Conservation (phyloP, 2,797 vertebrate species). For the Acipenser transmontanus region DNA sequence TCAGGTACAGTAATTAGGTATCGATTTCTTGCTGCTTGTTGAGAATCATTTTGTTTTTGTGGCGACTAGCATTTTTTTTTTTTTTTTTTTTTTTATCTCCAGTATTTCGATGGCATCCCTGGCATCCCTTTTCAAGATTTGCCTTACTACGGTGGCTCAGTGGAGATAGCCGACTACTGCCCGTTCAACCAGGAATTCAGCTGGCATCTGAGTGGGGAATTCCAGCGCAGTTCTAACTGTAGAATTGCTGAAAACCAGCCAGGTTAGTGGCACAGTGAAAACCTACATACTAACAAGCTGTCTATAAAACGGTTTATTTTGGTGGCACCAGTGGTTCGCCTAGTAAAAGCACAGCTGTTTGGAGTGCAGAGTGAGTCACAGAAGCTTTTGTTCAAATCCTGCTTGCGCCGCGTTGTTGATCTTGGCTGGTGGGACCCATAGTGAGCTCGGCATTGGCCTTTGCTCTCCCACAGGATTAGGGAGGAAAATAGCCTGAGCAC, state of each 20-base stretch:
- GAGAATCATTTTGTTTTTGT: not conserved
- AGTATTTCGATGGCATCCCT: conserved; percentile 87
- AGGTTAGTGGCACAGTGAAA: conserved; percentile 52
- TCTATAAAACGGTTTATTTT: no score
- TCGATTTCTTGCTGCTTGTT: not conserved
- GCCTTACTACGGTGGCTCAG: conserved; percentile 79
- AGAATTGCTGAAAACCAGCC: conserved; percentile 85
- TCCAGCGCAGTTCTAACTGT: conserved; percentile 91
- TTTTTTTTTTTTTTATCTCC: conserved; percentile 11
- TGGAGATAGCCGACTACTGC: conserved; percentile 95
- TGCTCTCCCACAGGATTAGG: no score
- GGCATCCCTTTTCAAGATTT: conserved; percentile 69
- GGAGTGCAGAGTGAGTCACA: no score
- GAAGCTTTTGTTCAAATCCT: no score
- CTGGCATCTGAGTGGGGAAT: conserved; percentile 89
- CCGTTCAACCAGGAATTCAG: conserved; percentile 97
- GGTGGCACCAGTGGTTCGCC: no score
- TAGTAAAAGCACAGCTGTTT: no score
- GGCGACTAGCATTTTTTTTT: not conserved
- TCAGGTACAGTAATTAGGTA: conserved; percentile 53
- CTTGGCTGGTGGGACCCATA: no score
- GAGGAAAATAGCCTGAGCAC: no score
- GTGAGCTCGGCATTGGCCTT: no score
- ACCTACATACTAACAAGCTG: no score
- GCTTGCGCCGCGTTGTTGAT: no score